Conservation (phyloP, 2,113 vertebrate species). For the Prochilodus magdalenae region DNA sequence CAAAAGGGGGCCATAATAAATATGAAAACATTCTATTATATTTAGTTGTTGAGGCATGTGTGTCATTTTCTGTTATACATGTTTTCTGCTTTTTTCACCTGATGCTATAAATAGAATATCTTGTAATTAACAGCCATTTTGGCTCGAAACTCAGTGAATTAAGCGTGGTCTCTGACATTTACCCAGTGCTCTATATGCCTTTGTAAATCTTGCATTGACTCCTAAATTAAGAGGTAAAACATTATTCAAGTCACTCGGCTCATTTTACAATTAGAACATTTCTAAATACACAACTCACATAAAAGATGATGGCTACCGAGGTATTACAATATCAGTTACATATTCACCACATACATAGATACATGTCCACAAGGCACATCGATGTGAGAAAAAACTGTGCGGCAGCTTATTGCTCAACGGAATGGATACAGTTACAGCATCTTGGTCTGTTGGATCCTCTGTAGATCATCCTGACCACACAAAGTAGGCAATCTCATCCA, state of each 20-base stretch:
- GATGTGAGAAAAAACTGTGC: neutral
- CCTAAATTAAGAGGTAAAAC: neutral
- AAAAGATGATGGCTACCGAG: neutral
- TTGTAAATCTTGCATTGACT: neutral
- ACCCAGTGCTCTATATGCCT: too few species aligned
- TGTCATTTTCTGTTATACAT: too few species aligned
- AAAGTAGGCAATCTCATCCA: slow-evolving; percentile 92
- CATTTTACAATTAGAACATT: neutral
- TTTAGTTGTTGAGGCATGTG: too few species aligned
- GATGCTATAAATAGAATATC: too few species aligned
- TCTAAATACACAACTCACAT: neutral
- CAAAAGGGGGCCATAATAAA: too few species aligned
- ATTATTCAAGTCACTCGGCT: neutral
- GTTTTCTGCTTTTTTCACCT: too few species aligned
- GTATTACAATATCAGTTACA: neutral
- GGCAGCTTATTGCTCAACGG: neutral
- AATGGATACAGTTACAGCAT: neutral
- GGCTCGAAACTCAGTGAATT: too few species aligned
- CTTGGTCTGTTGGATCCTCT: slow-evolving; percentile 16
- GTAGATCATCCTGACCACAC: slow-evolving; percentile 65
- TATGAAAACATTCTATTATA: too few species aligned
- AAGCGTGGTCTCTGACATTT: too few species aligned
- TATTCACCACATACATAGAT: neutral
- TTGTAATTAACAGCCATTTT: too few species aligned
- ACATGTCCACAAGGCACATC: neutral